A percentile compares a stretch with the other conserved stretches of the same genome.
Conservation (phyloP, 1,140 invertebrate genomes). For the Chlorops oryzae region DNA sequence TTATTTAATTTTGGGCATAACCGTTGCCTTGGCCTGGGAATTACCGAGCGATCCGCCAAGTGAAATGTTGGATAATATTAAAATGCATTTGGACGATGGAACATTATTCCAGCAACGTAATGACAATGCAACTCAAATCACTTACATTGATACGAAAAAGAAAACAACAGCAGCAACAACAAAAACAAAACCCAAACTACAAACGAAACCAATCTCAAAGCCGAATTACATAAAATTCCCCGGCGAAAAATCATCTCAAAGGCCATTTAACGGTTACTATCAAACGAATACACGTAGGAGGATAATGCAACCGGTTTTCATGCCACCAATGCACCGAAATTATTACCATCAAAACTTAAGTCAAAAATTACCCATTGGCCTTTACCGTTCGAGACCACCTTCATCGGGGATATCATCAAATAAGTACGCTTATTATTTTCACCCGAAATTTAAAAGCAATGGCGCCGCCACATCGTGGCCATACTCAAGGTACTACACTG, state of each 20-base stretch:
- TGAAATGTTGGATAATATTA: slow-evolving; percentile 34
- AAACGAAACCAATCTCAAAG: slow-evolving; percentile 12
- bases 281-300: slow-evolving; percentile 2
- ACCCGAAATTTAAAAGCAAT: too few species aligned
- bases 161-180: background rate
- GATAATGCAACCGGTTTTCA: slow-evolving; percentile 24
- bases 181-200: background rate
- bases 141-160: slow-evolving; percentile 18
- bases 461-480: too few species aligned
- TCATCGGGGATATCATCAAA: too few species aligned
- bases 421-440: too few species aligned
- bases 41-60: slow-evolving; percentile 56
- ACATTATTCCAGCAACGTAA: slow-evolving; percentile 34
- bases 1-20: slow-evolving; percentile 59
- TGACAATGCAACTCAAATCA: slow-evolving; percentile 35
- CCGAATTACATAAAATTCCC: slow-evolving; percentile 28
- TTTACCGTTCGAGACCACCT: too few species aligned
- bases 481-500: too few species aligned
- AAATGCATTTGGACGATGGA: slow-evolving; percentile 29
- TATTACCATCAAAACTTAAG: background rate
- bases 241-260: too few species aligned
- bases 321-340: slow-evolving; percentile 27
- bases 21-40: slow-evolving; percentile 69
- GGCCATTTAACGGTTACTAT: background rate
- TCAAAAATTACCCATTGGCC: background rate